Base-by-base conservation (phyloP, 2,797 vertebrate species). In the Argentina silus region DNA sequence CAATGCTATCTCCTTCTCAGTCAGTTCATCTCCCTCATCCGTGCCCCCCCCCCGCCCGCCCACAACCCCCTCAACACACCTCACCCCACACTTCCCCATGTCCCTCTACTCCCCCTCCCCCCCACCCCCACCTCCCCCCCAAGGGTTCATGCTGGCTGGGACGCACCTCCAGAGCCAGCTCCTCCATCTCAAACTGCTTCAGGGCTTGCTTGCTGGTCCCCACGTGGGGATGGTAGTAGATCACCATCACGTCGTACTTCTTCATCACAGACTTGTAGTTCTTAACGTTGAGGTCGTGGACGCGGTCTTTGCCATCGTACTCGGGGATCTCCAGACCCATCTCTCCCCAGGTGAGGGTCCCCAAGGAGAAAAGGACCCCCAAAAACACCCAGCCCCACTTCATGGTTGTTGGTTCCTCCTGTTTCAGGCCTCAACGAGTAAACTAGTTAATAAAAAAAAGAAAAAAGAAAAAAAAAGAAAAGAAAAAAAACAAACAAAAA, bases 181-280 rank as follows among this genome's bases (percentile, higher is more conserved):
- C 95, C 73, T 97, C 96, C 87, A 96, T 93, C 86, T 97, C 94
- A 55, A 95, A 93, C 85, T 96, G 95, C 75, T 94, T 95, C 79
- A 82, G 91, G 11, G 95, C 94, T 42, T 84, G 92, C 79, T 93
- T 94, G 91, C 91, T 92, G 0, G 93, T 92, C 1, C 90, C 93
- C 0, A 95, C 89, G 7, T 95, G 92, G 66, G 93, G 93, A 50
- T 96, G 96, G 88, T 94, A 95, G 82, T 96, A 96, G 88, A 98
- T 93, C 1, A 96, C 96, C 93, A 97, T 94, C 72, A 97, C 93
- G 2, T 96, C 96, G 7, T 93, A 96, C 86, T 95, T 94, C 92
- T 96, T 96, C 93, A 97, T 96, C 83, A 95, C 60, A 0, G 92
- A 89, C 85, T 94, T 95, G 94, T 95, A 96, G 93, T 96, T 96